phyloP scores from a whole-genome alignment of 2,888 invertebrate species.

The Lycaena phlaeas region DNA sequence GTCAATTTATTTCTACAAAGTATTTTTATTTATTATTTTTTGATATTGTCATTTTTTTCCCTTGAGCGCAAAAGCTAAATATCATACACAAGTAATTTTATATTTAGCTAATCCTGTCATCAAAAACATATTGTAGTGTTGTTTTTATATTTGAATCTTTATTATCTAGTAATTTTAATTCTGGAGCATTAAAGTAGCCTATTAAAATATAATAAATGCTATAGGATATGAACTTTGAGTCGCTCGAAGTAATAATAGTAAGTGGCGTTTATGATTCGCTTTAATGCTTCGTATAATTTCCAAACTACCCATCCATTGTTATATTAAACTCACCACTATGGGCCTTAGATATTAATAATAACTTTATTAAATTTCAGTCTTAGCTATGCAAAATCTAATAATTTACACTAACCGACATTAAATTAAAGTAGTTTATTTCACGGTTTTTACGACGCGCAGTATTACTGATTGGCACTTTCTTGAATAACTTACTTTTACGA shows the following conservation, averaged over 20 bases:
- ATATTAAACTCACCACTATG: conserved; percentile 45
- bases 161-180: too few species aligned
- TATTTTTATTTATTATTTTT: too few species aligned
- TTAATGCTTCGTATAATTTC: conserved; percentile 53
- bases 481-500: conserved; percentile 31
- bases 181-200: too few species aligned
- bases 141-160: too few species aligned
- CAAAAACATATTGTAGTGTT: too few species aligned
- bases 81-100: too few species aligned
- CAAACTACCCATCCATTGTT: conserved; percentile 29
- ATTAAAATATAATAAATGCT: too few species aligned
- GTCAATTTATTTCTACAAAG: too few species aligned
- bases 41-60: too few species aligned
- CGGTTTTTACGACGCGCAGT: conserved; percentile 26
- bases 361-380: conserved; percentile 47
- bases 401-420: conserved; percentile 33
- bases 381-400: conserved; percentile 29
- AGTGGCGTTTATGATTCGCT: conserved; percentile 48
- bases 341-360: conserved; percentile 32
- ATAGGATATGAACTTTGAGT: too few species aligned
- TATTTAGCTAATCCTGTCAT: too few species aligned
- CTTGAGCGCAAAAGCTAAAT: too few species aligned
- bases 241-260: conserved; percentile 54
- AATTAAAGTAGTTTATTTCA: conserved; percentile 39
- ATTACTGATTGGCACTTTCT: conserved; percentile 39